These are phyloP conservation scores for Acrocephalus scirpaceus DNA, from an alignment of 2,797 vertebrate species.

Conservation along the genomic window DNA sequence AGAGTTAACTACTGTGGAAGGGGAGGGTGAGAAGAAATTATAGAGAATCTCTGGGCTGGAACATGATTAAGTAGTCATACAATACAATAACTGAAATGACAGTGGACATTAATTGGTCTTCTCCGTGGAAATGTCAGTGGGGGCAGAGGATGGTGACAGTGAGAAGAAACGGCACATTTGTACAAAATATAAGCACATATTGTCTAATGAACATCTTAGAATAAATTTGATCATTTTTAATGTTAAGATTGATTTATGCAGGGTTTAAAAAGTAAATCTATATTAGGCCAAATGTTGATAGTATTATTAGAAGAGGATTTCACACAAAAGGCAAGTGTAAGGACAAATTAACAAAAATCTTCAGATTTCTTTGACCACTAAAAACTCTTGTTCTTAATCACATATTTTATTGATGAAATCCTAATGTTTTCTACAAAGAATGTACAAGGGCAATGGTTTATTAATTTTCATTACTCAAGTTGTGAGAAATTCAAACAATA, in stretches of 20 bases:
- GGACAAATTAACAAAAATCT: neutral
- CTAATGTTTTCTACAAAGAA: neutral
- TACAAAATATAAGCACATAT: neutral
- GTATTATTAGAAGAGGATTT: neutral
- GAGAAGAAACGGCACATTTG: neutral
- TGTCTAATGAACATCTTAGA: neutral
- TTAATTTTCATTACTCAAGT: neutral
- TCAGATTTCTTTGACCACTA: fast-evolving
- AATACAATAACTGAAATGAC: neutral
- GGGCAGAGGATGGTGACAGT: neutral
- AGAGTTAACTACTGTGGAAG: neutral
- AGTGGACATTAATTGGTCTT: conserved; percentile 34
- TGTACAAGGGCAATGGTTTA: neutral
- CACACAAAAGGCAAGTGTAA: neutral
- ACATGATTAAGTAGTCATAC: conserved; percentile 37
- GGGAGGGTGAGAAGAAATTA: conserved; percentile 3
- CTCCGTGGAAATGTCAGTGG: conserved; percentile 19
- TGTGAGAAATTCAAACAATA: neutral
- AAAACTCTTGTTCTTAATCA: neutral
- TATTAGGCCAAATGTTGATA: neutral
- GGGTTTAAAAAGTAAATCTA: neutral
- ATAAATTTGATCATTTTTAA: neutral
- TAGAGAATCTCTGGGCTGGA: conserved; percentile 32
- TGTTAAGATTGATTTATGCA: neutral
- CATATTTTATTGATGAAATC: neutral